Conservation (phyloP, 2,888 invertebrate genomes). For the Melipona bicolor region DNA sequence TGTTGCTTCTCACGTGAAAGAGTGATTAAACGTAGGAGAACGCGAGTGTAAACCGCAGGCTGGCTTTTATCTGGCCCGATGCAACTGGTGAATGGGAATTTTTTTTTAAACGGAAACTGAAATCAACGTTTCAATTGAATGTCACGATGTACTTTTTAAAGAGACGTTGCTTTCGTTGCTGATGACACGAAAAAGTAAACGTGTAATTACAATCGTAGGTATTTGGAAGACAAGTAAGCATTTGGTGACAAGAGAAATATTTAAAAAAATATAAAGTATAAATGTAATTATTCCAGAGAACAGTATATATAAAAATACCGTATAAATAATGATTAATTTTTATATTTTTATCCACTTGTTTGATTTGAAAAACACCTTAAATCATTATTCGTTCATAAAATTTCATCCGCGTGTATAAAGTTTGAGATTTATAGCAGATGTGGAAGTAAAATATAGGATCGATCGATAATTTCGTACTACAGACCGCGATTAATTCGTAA, state of each 20-base stretch:
- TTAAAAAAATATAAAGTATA: background rate
- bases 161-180: background rate
- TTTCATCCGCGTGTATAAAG: no score
- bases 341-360: no score
- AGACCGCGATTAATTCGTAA: background rate
- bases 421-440: background rate
- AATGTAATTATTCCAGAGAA: no score
- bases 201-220: background rate
- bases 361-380: no score
- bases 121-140: background rate
- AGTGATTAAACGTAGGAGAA: slow-evolving; percentile 68
- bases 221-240: background rate
- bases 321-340: no score
- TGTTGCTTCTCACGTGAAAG: slow-evolving; percentile 58
- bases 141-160: background rate
- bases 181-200: background rate
- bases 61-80: slow-evolving; percentile 22
- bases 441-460: background rate
- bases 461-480: background rate
- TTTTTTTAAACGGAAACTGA: slow-evolving; percentile 1
- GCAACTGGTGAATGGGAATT: slow-evolving; percentile 20
- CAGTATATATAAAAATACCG: no score
- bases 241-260: background rate
- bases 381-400: no score
- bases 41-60: slow-evolving; percentile 14